Evolutionary conservation across 2,888 invertebrate genomes (phyloP), one percentile per base, ranked within the genome.

Genomic region (Aradus depressus): DNA sequence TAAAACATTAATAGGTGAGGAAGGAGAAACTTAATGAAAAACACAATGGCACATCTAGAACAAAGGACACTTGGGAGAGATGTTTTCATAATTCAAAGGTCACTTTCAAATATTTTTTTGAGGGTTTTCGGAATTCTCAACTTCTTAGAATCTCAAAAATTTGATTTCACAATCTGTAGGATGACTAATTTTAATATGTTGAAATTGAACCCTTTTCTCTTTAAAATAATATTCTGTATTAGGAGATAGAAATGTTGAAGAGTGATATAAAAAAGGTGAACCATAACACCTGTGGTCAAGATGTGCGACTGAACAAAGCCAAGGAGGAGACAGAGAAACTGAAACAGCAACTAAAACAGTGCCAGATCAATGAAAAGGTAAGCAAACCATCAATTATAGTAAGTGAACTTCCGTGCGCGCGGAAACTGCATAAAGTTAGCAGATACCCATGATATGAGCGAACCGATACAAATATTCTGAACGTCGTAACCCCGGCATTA

Each of bases 221-320:
- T 31, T 31, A n/a, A n/a, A n/a, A n/a, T n/a, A n/a, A n/a, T n/a
- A n/a, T n/a, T n/a, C n/a, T n/a, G n/a, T n/a, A n/a, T n/a, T n/a
- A 56, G 54, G 56, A 56, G 34, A 45, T 52, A 1, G 56, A 56
- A 21, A 45, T 50, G 42, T 49, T 56, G 39, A 56, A 56, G 31
- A 49, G 45, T 16, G 56, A 56, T 6, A 19, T 50, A 19, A 56
- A 54, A 38, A 45, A 43, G 50, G 25, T 47, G 10, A 52, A 42
- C 16, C 25, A 43, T 12, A 34, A 19, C n/a, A 28, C 52, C 18
- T 32, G 52, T n/a, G 45, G 41, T 5, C 39, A 51, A 32, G 56
- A 56, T 22, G 34, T 47, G 21, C 52, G 52, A 43, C 28, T 56
- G 5, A 56, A 56, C 32, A 54, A 50, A 39, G 32, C 44, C 3